Percentiles rank a stretch among this genome's conserved stretches.
phyloP scores from a whole-genome alignment of 1,140 invertebrate species.

The Dufourea novaeangliae region DNA sequence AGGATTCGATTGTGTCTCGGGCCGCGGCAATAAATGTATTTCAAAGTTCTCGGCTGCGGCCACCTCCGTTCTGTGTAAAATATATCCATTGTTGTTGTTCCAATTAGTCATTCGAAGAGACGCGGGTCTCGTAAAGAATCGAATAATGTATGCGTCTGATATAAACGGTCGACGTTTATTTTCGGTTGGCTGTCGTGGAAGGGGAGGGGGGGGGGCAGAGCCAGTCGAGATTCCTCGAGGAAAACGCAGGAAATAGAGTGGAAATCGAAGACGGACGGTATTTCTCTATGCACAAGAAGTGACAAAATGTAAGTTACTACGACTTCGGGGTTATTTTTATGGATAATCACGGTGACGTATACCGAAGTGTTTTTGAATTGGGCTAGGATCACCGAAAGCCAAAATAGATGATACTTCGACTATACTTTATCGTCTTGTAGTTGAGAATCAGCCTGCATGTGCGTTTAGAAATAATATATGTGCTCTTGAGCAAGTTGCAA shows the following conservation, averaged over 20 bases:
- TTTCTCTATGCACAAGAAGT: background rate
- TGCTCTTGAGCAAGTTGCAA: no score
- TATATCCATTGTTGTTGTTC: constrained; percentile 80
- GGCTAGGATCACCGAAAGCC: no score
- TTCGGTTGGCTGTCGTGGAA: constrained; percentile 57
- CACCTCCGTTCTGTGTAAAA: constrained; percentile 73
- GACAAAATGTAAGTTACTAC: background rate
- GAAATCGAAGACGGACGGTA: constrained; percentile 24
- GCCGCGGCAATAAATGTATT: constrained; percentile 79
- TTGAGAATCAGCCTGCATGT: no score
- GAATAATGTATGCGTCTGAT: constrained; percentile 77
- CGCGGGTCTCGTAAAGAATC: constrained; percentile 72
- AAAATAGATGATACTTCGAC: no score
- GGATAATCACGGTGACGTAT: background rate
- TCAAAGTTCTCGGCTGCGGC: constrained; percentile 65
- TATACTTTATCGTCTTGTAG: no score
- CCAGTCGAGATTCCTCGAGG: constrained; percentile 24
- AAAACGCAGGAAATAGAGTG: constrained; percentile 39
- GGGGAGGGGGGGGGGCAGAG: constrained; percentile 17
- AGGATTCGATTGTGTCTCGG: constrained; percentile 78
- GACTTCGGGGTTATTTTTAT: background rate
- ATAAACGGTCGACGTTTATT: constrained; percentile 74
- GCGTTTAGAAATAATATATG: no score
- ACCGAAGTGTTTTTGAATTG: background rate
- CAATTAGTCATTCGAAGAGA: constrained; percentile 80